Evolutionary conservation across 2,113 vertebrate genomes (phyloP), one percentile per base, ranked within the genome.

Genomic region (Gobiocypris rarus): DNA sequence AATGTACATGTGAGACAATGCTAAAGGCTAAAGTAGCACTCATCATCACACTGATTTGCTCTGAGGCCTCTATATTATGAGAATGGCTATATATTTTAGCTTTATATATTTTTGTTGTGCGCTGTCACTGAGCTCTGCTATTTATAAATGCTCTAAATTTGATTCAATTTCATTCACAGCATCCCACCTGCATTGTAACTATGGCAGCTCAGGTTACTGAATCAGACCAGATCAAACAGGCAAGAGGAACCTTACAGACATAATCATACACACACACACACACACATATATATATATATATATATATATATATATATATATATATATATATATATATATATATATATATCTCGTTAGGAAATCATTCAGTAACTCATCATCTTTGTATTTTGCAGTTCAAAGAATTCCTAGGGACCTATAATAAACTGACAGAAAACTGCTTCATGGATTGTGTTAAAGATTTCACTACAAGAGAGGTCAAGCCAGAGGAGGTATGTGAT

Each of bases 401-500:
- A 83, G 98, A 99, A 91, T 99, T 99, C 90, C 94, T 99, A 90
- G 97, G 97, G 84, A 99, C 98, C 0, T 99, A 99, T 92, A 99
- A 99, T 93, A 99, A 96, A 91, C 93, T 99, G 86, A 99, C 98
- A 58, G 98, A 99, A 89, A 99, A 95, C 90, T 99, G 98, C 88
- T 99, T 99, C 83, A 92, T 99, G 94, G 97, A 98, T 88, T 99
- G 98, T 76, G 95, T 99, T 84, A 98, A 96, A 90, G 98, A 99
- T 87, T 99, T 99, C 92, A 99, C 97, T 75, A 96, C 91, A 74
- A 94, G 98, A 91, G 97, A 99, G 56, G 96, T 99, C 77, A 97
- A 96, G 88, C 90, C 95, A 4, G 98, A 98, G 88, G 98, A 99
- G 97, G 98, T 99, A 91, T 61, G 92, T 59, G 5, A 24, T 22